A percentile compares a stretch with the other conserved stretches of the same genome.
phyloP scores from a whole-genome alignment of 2,113 vertebrate genomes.

The Pseudopipra pipra region DNA sequence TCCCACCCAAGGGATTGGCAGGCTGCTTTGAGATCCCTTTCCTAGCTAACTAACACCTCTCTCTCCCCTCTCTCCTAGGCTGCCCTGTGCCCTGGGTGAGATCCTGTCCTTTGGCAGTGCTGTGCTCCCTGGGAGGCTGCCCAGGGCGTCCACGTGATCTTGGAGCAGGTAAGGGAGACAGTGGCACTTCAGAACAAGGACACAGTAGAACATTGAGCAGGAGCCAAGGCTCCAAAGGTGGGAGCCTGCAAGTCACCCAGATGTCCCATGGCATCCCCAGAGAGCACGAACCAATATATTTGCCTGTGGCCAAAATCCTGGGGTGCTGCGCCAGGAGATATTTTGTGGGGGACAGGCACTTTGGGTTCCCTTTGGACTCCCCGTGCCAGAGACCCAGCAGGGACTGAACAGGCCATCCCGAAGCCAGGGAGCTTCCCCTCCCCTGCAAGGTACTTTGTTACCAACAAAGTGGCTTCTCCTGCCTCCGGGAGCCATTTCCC shows the following conservation, averaged over 20 bases:
- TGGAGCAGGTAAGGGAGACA: slow-evolving; percentile 1
- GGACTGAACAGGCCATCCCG: not conserved
- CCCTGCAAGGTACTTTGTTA: not conserved
- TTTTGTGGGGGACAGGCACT: not conserved
- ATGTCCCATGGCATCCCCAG: not conserved
- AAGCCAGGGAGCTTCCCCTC: not conserved
- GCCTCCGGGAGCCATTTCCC: not conserved
- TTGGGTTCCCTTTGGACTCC: not conserved
- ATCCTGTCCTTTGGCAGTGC: not conserved
- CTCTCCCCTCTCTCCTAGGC: not conserved
- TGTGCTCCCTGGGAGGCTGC: not conserved
- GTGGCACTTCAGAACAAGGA: not conserved
- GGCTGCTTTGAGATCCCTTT: not conserved
- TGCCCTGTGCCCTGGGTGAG: not conserved
- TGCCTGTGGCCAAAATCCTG: not conserved
- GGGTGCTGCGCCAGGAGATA: not conserved
- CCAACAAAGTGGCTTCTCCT: not conserved
- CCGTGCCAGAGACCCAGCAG: fast-evolving
- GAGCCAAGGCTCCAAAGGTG: not conserved
- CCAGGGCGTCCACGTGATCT: not conserved
- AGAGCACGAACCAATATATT: not conserved
- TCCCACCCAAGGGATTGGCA: not conserved
- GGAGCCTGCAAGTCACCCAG: not conserved
- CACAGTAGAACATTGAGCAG: not conserved
- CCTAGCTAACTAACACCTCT: not conserved